Evolutionary conservation across 1,140 invertebrate species (phyloP), one percentile per base, ranked within the genome.

Genomic region (Drosophila kanapiae): DNA sequence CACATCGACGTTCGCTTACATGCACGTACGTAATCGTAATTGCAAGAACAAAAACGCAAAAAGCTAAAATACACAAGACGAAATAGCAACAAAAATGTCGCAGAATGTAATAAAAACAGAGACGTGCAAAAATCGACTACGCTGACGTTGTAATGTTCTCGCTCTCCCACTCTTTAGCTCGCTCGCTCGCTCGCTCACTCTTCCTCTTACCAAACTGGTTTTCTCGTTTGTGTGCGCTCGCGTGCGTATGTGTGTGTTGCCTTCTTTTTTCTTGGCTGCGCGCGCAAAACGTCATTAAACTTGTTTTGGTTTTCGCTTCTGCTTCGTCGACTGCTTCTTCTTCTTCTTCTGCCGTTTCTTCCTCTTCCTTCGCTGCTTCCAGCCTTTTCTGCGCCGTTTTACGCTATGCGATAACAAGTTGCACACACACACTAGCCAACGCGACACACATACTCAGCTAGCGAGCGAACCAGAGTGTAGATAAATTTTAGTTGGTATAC

Each of bases 281-380:
- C 87, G 83, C 75, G 81, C 87, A 86, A 86, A 88, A 88, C 88
- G 90, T 91, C 88, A 91, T 91, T 91, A 91, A 91, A 91, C 88
- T 91, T 91, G 88, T 91, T 91, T 91, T 91, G 84, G 82, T 91
- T 90, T 90, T 79, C 83, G 75, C 75, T 90, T 83, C 78, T 84
- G 70, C 74, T 87, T 86, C 76, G 75, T 70, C 47, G 68, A 61
- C 37, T 23, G 69, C 74, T 87, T 86, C 76, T 79, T 78, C 54
- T 75, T 69, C 35, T 23, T 45, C 13, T 6, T 8, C 7, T 67
- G 53, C 38, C 59, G 54, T 61, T 78, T 43, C 71, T 57, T 23
- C 59, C 48, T 42, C 65, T 59, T 60, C 53, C 40, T 37, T 56
- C 8, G 35, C 53, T 56, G 53, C 56, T 61, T 64, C 37, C 38